These are phyloP conservation scores for Zonitis immaculata DNA, from an alignment of 2,888 invertebrate genomes.

Conservation along the genomic window DNA sequence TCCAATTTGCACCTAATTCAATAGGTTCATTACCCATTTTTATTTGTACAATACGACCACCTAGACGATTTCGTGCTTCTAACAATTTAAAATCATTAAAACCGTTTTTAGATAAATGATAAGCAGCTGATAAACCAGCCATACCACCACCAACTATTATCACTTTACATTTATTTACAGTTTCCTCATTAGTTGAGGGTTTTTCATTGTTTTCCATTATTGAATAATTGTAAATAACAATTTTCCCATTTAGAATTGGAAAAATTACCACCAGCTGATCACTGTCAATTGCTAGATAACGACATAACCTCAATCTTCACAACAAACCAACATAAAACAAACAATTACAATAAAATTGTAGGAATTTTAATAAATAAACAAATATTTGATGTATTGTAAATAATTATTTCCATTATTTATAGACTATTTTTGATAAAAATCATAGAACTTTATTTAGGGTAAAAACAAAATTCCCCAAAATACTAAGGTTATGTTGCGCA, in stretches of 20 bases:
- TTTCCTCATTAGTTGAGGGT: conserved; percentile 20
- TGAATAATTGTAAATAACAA: conserved; percentile 26
- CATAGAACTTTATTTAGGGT: no score
- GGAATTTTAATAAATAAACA: no score
- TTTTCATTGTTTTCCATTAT: conserved; percentile 23
- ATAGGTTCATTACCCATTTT: conserved; percentile 63
- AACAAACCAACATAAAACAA: no score
- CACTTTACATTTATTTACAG: conserved; percentile 56
- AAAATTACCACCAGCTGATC: conserved; percentile 23
- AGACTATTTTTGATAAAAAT: no score
- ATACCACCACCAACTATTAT: conserved; percentile 82
- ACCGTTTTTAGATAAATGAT: conserved; percentile 74
- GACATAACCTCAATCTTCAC: background rate
- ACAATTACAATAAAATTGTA: no score
- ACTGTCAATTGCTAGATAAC: conserved; percentile 13
- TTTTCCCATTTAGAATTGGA: conserved; percentile 22
- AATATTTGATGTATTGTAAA: no score
- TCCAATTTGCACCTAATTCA: conserved; percentile 90
- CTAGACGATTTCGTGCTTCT: conserved; percentile 75
- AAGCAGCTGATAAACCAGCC: conserved; percentile 81
- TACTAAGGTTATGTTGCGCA: no score
- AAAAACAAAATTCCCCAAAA: no score
- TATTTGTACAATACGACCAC: conserved; percentile 76
- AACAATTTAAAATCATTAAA: conserved; percentile 73
- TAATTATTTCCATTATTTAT: no score